phyloP scores from a whole-genome alignment of 2,888 invertebrate species.

The Pammene aurita region DNA sequence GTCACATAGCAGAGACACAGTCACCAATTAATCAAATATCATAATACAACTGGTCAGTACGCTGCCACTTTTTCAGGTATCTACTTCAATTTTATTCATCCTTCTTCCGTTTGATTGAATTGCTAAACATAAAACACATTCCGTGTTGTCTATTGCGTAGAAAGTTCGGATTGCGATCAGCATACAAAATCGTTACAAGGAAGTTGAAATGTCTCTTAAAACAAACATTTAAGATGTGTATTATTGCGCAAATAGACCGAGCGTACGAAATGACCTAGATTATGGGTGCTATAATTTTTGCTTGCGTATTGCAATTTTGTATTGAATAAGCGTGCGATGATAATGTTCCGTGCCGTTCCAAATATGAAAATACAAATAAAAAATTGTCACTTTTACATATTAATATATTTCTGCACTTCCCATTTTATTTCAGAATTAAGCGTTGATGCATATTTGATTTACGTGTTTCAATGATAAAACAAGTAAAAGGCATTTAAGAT shows the following conservation, averaged over 20 bases:
- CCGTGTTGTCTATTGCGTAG: constrained; percentile 34
- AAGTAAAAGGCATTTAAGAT: constrained; percentile 5
- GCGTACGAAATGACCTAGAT: constrained; percentile 39
- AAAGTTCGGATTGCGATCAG: constrained; percentile 48
- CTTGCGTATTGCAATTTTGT: constrained; percentile 37
- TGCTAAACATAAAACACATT: constrained; percentile 51
- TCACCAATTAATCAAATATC: too few relatives aligned
- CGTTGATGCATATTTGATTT: not conserved
- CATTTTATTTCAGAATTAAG: not conserved
- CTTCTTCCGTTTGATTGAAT: constrained; percentile 50
- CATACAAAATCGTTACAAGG: constrained; percentile 63
- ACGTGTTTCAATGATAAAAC: constrained; percentile 3
- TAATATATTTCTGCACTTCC: too few relatives aligned
- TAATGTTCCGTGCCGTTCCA: too few relatives aligned
- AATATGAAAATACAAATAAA: too few relatives aligned
- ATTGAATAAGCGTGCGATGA: constrained; percentile 36
- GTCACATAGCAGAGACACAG: too few relatives aligned
- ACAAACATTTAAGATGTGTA: constrained; percentile 42
- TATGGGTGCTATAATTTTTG: constrained; percentile 40
- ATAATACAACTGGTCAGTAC: constrained; percentile 9
- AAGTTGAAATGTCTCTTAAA: constrained; percentile 53
- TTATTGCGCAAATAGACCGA: constrained; percentile 53
- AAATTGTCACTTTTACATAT: too few relatives aligned
- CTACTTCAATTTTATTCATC: constrained; percentile 33
- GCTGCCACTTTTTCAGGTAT: constrained; percentile 1